A percentile compares a stretch with the other conserved stretches of the same genome.
These are phyloP conservation scores for Laticauda laticaudata DNA, from an alignment of 2,113 vertebrate genomes.

Conservation along the genomic window DNA sequence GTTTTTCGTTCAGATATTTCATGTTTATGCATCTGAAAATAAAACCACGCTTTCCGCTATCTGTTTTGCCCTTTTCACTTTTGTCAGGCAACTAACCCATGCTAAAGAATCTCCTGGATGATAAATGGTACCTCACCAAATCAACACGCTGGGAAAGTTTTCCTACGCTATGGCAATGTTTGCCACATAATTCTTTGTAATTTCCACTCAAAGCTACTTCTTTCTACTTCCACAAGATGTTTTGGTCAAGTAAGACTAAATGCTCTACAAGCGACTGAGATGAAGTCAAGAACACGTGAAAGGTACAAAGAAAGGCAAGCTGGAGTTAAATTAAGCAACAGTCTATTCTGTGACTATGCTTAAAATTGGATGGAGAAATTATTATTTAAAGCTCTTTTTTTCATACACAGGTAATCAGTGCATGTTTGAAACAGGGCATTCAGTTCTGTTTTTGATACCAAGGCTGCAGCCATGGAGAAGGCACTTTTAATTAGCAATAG, in stretches of 20 bases:
- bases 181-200: not conserved
- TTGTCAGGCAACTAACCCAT: not conserved
- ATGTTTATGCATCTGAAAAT: not conserved
- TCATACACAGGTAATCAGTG: not conserved
- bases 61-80: not conserved
- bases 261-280: not conserved
- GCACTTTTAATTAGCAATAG: not conserved
- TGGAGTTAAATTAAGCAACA: not conserved
- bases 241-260: not conserved
- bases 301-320: not conserved
- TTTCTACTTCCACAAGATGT: no score
- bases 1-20: not conserved
- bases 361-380: not conserved
- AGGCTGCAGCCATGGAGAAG: not conserved
- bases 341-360: not conserved
- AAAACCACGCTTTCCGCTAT: not conserved
- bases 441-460: not conserved
- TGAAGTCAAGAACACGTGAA: not conserved
- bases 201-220: not conserved
- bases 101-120: not conserved
- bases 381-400: not conserved
- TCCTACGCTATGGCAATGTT: not conserved
- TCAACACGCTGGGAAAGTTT: not conserved
- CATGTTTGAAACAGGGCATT: not conserved
- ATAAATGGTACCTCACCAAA: not conserved